A percentile compares a stretch with the other conserved stretches of the same genome.
phyloP scores from a whole-genome alignment of 2,113 vertebrate genomes.

The Scomber colias region DNA sequence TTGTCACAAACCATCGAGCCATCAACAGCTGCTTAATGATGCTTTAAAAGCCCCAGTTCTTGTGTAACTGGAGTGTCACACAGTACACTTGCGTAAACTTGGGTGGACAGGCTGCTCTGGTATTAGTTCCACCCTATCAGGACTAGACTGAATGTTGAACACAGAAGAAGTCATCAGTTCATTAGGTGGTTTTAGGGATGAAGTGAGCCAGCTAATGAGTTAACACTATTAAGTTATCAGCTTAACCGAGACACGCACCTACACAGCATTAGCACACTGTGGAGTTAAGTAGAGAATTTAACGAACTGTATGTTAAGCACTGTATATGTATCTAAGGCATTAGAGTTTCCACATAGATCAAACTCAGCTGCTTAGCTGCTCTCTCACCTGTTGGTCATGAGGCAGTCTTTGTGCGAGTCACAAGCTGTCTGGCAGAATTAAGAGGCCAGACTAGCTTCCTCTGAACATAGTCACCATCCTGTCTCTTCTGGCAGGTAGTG shows the following conservation, averaged over 20 bases:
- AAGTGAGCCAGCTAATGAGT: constrained; percentile 38
- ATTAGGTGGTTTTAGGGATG: constrained; percentile 37
- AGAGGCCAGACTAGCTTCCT: constrained; percentile 49
- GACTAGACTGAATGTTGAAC: neutral
- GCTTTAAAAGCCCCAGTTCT: neutral
- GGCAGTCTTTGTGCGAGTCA: constrained; percentile 39
- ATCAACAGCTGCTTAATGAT: too few species aligned
- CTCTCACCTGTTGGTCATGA: constrained; percentile 38
- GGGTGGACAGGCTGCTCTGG: neutral
- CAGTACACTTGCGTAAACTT: neutral
- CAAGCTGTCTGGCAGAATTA: constrained; percentile 40
- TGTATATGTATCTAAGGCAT: neutral
- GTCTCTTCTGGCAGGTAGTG: constrained; percentile 64
- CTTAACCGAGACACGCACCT: constrained; percentile 41
- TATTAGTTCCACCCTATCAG: neutral
- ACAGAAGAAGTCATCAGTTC: constrained; percentile 25
- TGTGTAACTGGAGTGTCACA: neutral
- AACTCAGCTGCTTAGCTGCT: constrained; percentile 25
- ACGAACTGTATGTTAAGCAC: neutral
- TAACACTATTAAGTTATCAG: constrained; percentile 44
- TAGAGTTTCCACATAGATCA: neutral
- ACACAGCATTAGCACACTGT: constrained; percentile 10
- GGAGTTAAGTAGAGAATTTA: neutral
- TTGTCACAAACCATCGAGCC: too few species aligned
- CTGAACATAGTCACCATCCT: constrained; percentile 60